Evolutionary conservation across 2,888 invertebrate species (phyloP).

Genomic region (Stramonita haemastoma): DNA sequence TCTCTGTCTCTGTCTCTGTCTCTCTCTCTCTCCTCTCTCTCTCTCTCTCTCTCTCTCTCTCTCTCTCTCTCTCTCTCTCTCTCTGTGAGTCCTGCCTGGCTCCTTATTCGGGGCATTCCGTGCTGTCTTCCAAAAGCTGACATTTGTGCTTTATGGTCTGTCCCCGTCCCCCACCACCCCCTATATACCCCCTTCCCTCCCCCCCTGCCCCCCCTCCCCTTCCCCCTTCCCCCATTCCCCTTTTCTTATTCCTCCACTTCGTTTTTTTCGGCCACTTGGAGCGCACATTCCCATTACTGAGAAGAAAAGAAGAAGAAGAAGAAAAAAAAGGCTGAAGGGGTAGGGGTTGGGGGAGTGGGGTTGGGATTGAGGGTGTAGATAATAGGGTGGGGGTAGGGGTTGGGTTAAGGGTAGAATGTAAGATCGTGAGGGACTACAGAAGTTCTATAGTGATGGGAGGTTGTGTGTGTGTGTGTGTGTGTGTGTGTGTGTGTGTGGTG

Average conservation of each 20-base stretch:
- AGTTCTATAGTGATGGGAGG: too few relatives aligned
- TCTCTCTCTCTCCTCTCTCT: background rate
- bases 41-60: background rate
- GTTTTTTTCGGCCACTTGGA: too few relatives aligned
- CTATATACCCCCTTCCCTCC: background rate
- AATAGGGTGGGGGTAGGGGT: background rate
- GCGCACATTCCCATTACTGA: too few relatives aligned
- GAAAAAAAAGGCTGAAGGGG: background rate
- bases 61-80: background rate
- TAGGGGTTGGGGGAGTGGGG: background rate
- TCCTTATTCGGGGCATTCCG: background rate
- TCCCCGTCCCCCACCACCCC: background rate
- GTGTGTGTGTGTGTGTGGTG: too few relatives aligned
- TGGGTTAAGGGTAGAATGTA: too few relatives aligned
- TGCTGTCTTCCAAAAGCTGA: too few relatives aligned
- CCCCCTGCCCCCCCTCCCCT: background rate
- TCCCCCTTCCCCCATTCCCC: background rate
- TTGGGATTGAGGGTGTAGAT: background rate
- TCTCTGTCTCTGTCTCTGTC: background rate
- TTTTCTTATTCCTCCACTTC: background rate
- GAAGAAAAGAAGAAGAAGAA: too few relatives aligned
- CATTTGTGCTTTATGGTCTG: too few relatives aligned
- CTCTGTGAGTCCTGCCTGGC: background rate
- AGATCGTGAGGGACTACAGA: too few relatives aligned
- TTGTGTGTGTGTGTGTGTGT: too few relatives aligned